A percentile compares a stretch with the other conserved stretches of the same genome.
phyloP scores from a whole-genome alignment of 2,113 vertebrate genomes.

The Cebidichthys violaceus region DNA sequence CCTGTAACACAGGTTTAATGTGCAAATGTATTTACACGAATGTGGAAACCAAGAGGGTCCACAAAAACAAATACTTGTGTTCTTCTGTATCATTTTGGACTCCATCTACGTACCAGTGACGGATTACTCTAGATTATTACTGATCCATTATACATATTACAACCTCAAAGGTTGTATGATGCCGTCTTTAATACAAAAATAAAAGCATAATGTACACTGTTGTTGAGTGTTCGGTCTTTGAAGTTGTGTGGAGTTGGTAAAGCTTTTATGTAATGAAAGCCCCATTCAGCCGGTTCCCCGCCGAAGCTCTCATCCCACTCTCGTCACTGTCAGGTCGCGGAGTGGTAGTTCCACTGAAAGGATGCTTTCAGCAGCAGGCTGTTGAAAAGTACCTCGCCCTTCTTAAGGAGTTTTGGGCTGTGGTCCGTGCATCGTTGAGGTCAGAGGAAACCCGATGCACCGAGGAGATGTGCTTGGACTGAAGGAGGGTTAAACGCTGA shows the following conservation, averaged over 20 bases:
- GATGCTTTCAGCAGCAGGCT: conserved; percentile 63
- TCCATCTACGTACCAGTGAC: background rate
- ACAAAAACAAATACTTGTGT: background rate
- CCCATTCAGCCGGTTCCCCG: background rate
- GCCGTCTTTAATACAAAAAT: conserved; percentile 44
- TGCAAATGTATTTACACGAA: conserved; percentile 18
- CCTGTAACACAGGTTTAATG: conserved; percentile 59
- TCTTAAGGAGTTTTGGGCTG: conserved; percentile 54
- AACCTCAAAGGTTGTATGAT: background rate
- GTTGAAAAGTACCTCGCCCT: conserved; percentile 42
- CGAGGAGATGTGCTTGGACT: conserved; percentile 55
- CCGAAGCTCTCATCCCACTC: conserved; percentile 7
- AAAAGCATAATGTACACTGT: conserved; percentile 26
- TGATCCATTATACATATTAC: background rate
- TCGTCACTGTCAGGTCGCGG: conserved; percentile 17
- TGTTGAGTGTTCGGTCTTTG: conserved; percentile 6
- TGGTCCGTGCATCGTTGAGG: conserved; percentile 53
- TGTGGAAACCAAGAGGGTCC: conserved; percentile 10
- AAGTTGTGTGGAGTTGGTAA: background rate
- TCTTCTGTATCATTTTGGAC: background rate
- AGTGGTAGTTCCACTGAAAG: conserved; percentile 51
- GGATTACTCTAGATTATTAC: conserved; percentile 5
- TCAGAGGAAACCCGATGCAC: conserved; percentile 63
- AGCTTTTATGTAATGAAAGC: conserved; percentile 27
- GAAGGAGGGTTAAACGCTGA: conserved; percentile 37